Evolutionary conservation across 2,113 vertebrate species (phyloP).

Genomic region (Erythrolamprus reginae): DNA sequence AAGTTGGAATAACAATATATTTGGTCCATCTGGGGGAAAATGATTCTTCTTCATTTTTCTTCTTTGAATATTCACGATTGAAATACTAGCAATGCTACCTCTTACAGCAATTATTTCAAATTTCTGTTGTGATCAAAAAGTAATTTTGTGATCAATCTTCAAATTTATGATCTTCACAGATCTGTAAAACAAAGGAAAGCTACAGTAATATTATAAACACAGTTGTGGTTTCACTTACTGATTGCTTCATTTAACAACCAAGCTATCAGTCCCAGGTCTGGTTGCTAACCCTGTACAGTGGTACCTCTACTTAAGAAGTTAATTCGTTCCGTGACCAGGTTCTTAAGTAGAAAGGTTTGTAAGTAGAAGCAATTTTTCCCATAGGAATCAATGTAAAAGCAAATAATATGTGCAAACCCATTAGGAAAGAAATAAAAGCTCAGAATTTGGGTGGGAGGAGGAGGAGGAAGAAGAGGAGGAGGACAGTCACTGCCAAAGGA

Average conservation of each 20-base stretch:
- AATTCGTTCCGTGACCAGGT: too few relatives aligned
- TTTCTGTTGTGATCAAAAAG: background rate
- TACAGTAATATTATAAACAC: background rate
- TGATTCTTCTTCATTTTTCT: conserved; percentile 18
- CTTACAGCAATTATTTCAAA: background rate
- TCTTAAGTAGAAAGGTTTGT: too few relatives aligned
- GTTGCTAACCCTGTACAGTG: background rate
- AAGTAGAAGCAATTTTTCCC: too few relatives aligned
- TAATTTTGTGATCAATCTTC: background rate
- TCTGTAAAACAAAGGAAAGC: background rate
- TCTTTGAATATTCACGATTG: conserved; percentile 35
- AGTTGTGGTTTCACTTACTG: background rate
- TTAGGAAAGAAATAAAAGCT: too few relatives aligned
- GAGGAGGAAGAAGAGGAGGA: too few relatives aligned
- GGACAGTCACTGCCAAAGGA: too few relatives aligned
- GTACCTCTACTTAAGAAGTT: background rate
- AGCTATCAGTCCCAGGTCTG: background rate
- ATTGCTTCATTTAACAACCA: background rate
- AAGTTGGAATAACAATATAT: background rate
- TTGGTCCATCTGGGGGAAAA: background rate
- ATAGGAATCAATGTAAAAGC: too few relatives aligned
- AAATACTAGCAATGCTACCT: conserved; percentile 6
- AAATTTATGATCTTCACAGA: background rate
- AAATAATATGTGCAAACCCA: too few relatives aligned
- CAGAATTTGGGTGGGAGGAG: too few relatives aligned